A percentile compares a stretch with the other conserved stretches of the same genome.
These are phyloP conservation scores for Podilymbus podiceps DNA, from an alignment of 2,113 vertebrate genomes.

Conservation along the genomic window DNA sequence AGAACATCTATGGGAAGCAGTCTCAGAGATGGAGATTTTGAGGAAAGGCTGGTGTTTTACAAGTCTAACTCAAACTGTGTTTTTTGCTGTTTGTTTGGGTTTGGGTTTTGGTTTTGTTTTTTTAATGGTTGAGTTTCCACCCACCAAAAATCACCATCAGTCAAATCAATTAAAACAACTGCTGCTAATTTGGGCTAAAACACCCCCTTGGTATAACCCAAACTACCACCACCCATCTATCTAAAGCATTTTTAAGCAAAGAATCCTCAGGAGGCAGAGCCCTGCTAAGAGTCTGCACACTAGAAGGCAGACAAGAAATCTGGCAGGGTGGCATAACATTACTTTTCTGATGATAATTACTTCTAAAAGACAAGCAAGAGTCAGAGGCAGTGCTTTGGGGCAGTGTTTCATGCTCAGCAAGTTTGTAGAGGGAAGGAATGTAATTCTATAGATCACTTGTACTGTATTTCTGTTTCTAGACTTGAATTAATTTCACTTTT, in stretches of 20 bases:
- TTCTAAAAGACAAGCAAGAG: not conserved
- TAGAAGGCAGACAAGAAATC: not conserved
- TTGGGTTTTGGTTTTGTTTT: not conserved
- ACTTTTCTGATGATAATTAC: not conserved
- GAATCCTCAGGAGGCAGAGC: not conserved
- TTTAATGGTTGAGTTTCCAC: not conserved
- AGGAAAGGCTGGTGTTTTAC: not conserved
- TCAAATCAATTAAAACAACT: not conserved
- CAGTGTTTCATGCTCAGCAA: slow-evolving; percentile 65
- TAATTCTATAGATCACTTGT: slow-evolving; percentile 59
- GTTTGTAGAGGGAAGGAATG: slow-evolving; percentile 38
- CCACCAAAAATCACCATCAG: not conserved
- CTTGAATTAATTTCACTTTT: slow-evolving; percentile 64
- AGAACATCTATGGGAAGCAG: not conserved
- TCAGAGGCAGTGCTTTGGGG: slow-evolving; percentile 34
- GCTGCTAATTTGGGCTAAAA: not conserved
- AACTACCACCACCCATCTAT: not conserved
- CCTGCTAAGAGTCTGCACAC: not conserved
- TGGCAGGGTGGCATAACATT: not conserved
- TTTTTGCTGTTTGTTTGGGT: no score
- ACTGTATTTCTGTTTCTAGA: slow-evolving; percentile 64
- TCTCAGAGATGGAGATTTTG: not conserved
- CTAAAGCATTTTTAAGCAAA: not conserved
- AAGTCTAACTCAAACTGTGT: not conserved
- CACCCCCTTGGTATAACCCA: not conserved